These are phyloP conservation scores for Bimastos eiseni DNA, from an alignment of 2,888 invertebrate genomes.

Conservation along the genomic window DNA sequence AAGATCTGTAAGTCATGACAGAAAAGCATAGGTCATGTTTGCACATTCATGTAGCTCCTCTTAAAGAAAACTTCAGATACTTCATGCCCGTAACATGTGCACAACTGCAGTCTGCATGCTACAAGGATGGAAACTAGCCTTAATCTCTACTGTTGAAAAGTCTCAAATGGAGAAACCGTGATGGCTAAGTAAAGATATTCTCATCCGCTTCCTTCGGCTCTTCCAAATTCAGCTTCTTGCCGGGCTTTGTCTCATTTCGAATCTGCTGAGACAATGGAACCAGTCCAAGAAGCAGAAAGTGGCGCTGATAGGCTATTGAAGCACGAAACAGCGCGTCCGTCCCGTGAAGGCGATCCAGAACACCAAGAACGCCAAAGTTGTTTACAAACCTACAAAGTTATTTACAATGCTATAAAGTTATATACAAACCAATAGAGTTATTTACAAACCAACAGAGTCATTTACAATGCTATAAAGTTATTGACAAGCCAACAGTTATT, in stretches of 20 bases:
- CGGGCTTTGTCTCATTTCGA: conserved; percentile 49
- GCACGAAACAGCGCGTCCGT: conserved; percentile 78
- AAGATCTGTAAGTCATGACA: not conserved
- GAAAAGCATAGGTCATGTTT: not conserved
- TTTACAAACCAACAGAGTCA: conserved; percentile 77
- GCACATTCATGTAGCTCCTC: not conserved
- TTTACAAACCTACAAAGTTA: conserved; percentile 76
- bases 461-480: no score
- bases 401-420: no score
- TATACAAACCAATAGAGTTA: conserved; percentile 69
- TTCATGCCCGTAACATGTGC: not conserved
- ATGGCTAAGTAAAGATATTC: not conserved
- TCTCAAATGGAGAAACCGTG: not conserved
- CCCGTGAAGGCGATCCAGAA: conserved; percentile 80
- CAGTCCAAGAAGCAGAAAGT: conserved; percentile 62
- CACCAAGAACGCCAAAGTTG: conserved; percentile 80
- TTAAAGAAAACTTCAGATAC: not conserved
- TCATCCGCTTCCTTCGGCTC: not conserved
- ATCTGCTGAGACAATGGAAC: conserved; percentile 58
- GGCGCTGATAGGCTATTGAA: conserved; percentile 73
- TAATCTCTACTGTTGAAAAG: not conserved
- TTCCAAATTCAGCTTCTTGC: not conserved
- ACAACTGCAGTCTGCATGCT: not conserved
- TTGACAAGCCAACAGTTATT: no score
- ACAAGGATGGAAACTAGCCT: not conserved